A percentile compares a stretch with the other conserved stretches of the same genome.
Conservation (phyloP, 2,888 invertebrate genomes). For the Volucella zonaria region DNA sequence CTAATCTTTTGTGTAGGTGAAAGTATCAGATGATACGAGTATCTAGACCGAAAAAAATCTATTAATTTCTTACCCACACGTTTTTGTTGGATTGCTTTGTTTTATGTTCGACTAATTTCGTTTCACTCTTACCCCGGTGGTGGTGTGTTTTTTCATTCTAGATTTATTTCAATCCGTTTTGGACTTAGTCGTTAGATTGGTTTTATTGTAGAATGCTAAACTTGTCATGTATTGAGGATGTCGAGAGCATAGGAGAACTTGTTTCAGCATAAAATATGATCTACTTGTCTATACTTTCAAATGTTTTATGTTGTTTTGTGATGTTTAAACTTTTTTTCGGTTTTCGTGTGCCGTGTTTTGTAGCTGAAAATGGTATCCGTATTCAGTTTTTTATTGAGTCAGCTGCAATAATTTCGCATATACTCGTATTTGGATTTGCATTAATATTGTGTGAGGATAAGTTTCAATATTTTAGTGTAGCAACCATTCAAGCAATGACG, state of each 20-base stretch:
- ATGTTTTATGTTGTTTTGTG: too few species aligned
- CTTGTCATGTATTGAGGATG: constrained; percentile 54
- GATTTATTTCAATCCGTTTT: constrained; percentile 30
- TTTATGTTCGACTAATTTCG: constrained; percentile 30
- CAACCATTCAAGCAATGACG: too few species aligned
- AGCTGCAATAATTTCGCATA: too few species aligned
- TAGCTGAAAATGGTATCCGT: too few species aligned
- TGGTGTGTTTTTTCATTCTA: constrained; percentile 10
- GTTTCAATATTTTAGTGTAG: too few species aligned
- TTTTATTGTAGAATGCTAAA: constrained; percentile 20
- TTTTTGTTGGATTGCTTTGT: constrained; percentile 49
- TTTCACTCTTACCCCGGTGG: constrained; percentile 38
- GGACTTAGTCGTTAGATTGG: constrained; percentile 1
- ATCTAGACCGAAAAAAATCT: not conserved
- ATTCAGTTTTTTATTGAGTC: too few species aligned
- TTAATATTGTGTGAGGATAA: too few species aligned
- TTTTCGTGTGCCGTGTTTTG: too few species aligned
- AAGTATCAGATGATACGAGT: not conserved
- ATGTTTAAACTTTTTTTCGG: too few species aligned
- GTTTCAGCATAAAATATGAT: constrained; percentile 49
- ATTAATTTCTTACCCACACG: constrained; percentile 51
- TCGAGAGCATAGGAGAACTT: constrained; percentile 33
- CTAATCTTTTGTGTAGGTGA: constrained; percentile 47
- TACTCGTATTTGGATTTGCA: too few species aligned
- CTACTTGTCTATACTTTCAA: constrained; percentile 22